Conservation (phyloP, 2,888 invertebrate species). For the Drosophila helvetica region DNA sequence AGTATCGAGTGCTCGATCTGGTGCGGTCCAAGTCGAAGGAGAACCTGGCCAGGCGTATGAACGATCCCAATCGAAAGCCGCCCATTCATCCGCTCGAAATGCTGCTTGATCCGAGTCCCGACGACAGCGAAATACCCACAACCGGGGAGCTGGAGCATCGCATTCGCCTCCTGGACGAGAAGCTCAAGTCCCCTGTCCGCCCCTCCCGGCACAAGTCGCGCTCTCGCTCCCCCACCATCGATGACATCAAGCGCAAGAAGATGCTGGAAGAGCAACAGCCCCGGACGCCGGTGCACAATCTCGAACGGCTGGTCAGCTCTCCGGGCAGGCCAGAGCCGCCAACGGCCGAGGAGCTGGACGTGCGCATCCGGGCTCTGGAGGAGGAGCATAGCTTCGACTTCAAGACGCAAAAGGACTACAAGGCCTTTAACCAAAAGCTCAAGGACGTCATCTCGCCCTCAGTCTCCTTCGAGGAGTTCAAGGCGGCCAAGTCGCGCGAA, state of each 20-base stretch:
- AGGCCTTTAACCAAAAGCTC: conserved; percentile 78
- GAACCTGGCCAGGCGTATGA: conserved; percentile 55
- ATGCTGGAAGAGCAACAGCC: conserved; percentile 61
- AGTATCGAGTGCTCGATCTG: conserved; percentile 76
- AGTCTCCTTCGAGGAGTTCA: conserved; percentile 74
- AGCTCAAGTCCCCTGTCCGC: conserved; percentile 59
- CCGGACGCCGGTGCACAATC: conserved; percentile 67
- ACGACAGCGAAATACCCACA: conserved; percentile 75
- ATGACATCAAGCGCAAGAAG: conserved; percentile 71
- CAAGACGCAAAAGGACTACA: conserved; percentile 79
- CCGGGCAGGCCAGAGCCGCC: conserved; percentile 74
- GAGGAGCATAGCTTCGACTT: conserved; percentile 76
- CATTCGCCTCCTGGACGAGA: conserved; percentile 79
- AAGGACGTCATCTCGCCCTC: conserved; percentile 78
- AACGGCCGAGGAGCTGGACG: conserved; percentile 77
- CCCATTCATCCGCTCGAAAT: conserved; percentile 81
- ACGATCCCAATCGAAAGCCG: conserved; percentile 64
- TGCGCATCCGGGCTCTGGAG: conserved; percentile 77
- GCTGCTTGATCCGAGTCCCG: conserved; percentile 80
- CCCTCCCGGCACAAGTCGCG: conserved; percentile 56
- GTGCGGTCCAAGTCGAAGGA: conserved; percentile 73
- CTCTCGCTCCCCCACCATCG: conserved; percentile 75
- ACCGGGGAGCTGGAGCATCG: conserved; percentile 81
- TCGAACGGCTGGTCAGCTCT: conserved; percentile 70
- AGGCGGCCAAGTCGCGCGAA: conserved; percentile 69